Base-by-base conservation (phyloP, 1,140 invertebrate species). In the Drosophila teissieri region DNA sequence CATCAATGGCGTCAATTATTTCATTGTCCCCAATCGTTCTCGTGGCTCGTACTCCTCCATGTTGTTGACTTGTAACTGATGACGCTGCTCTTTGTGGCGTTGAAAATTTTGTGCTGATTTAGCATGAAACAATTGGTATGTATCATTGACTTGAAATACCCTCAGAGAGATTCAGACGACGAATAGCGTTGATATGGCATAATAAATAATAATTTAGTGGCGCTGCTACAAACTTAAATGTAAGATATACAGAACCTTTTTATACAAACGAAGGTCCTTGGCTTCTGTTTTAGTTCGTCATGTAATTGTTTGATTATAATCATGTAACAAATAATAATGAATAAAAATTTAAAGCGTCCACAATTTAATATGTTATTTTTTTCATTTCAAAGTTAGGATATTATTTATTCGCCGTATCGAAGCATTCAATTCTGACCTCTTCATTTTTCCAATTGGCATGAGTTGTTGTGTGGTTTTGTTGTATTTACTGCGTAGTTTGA, bases 1-100 rank as follows among this genome's bases (percentile, higher is more conserved):
- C 78, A 65, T 86, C 78, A 81, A 86, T 88, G 84, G 84, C 84
- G 84, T 88, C 84, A 89, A 89, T 89, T 88, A 88, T 89, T 89
- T 88, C 84, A 88, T 84, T 89, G 79, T 83, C 80, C 67, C 63
- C 67, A 54, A 54, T 42, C 24, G 52, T 14, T 40, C 67, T 54
- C 42, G 61, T 45, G 36, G 39, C 17, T 49, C 67, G 52, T 56
- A 46, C 27, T 75, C 31, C 49, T 45, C 64, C 44, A 52, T 61
- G 40, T 45, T 62, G 57, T 62, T 60, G 39, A 44, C 53, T 57
- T 73, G 80, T 80, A 78, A 88, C 84, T 88, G 84, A 88, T 88
- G 84, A 88, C 84, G 84, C 68, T 88, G 83, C 83, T 88, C 65
- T 80, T 89, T 83, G 80, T 52, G 69, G 61, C 64, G 61, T 68